Evolutionary conservation across 2,888 invertebrate species (phyloP).

Genomic region (Sicus ferrugineus): DNA sequence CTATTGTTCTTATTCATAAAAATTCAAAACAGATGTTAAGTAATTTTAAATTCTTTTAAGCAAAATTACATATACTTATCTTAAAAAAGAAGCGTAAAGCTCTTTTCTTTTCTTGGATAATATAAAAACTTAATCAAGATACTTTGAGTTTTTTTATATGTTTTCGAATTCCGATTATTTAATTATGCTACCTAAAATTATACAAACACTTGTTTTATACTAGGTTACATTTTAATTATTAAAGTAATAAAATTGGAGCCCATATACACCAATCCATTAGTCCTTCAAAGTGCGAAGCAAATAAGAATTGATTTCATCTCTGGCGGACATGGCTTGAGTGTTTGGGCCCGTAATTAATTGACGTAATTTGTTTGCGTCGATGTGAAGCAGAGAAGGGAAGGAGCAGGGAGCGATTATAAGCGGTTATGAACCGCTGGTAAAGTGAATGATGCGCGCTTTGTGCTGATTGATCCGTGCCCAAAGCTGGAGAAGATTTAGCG

Average conservation of each 20-base stretch:
- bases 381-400: conserved; percentile 19
- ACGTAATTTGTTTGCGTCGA: conserved; percentile 60
- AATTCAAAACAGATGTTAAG: no score
- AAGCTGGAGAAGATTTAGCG: conserved; percentile 6
- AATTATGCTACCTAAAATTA: no score
- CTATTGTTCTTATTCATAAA: no score
- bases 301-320: conserved; percentile 46
- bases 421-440: conserved; percentile 35
- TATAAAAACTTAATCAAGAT: no score
- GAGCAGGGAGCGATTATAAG: background rate
- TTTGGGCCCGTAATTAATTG: conserved; percentile 58
- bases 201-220: background rate
- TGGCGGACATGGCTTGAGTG: conserved; percentile 38
- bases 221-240: background rate
- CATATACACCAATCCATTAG: background rate
- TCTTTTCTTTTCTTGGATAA: no score
- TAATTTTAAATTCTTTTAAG: no score
- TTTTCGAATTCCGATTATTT: no score
- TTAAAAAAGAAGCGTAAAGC: no score
- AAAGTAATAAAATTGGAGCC: background rate
- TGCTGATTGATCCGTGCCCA: conserved; percentile 55
- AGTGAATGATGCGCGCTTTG: conserved; percentile 48
- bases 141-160: no score
- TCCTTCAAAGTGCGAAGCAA: no score
- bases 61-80: no score